Evolutionary conservation across 2,113 vertebrate species (phyloP).

Genomic region (Xerus inauris): DNA sequence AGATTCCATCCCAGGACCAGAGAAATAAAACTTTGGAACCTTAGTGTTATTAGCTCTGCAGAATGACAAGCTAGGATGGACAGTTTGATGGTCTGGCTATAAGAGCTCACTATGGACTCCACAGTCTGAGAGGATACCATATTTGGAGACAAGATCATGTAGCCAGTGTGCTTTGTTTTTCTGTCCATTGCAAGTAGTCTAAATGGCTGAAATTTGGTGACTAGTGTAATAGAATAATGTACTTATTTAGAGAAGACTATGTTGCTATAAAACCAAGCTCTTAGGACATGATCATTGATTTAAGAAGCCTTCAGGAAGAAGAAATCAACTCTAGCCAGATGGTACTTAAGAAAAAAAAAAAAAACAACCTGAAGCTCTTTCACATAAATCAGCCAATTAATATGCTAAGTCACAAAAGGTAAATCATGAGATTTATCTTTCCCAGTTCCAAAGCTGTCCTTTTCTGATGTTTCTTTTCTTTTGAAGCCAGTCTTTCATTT

Average conservation of each 20-base stretch:
- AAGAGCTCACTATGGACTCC: background rate
- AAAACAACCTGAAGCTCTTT: background rate
- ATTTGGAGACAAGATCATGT: background rate
- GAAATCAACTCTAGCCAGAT: constrained; percentile 41
- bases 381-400: constrained; percentile 63
- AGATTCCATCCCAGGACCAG: background rate
- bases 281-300: background rate
- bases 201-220: background rate
- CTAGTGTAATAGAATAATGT: background rate
- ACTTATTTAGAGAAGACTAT: background rate
- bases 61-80: background rate
- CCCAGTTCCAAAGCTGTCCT: background rate
- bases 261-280: background rate
- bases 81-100: background rate
- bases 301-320: background rate
- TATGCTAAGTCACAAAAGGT: constrained; percentile 52
- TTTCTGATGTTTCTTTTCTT: background rate
- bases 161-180: background rate
- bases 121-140: background rate
- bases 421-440: background rate
- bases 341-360: background rate
- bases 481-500: background rate
- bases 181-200: background rate
- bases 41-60: background rate
- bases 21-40: background rate